Percentiles rank a stretch among this genome's conserved stretches.
Conservation (phyloP, 2,888 invertebrate genomes). For the Actias luna region DNA sequence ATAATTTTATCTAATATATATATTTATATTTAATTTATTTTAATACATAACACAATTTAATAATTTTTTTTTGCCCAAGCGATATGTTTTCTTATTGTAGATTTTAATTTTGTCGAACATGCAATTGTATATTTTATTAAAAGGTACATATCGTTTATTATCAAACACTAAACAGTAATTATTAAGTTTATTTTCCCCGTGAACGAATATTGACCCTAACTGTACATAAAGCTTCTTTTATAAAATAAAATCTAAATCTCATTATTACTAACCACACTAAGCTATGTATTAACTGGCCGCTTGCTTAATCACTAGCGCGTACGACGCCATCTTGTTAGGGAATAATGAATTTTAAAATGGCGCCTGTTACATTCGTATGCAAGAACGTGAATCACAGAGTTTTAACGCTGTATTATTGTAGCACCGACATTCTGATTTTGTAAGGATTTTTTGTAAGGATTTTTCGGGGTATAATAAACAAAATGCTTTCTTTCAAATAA, state of each 20-base stretch:
- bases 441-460: no score
- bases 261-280: constrained; percentile 70
- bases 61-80: constrained; percentile 68
- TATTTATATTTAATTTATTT: constrained; percentile 18
- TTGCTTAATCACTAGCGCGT: constrained; percentile 50
- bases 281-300: constrained; percentile 69
- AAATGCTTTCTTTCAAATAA: constrained; percentile 51
- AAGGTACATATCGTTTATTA: constrained; percentile 65
- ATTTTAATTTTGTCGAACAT: constrained; percentile 53
- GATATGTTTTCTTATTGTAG: constrained; percentile 80
- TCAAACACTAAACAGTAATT: constrained; percentile 77
- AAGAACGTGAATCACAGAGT: constrained; percentile 69
- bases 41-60: constrained; percentile 31
- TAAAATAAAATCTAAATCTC: constrained; percentile 75
- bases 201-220: constrained; percentile 70
- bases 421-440: constrained; percentile 28
- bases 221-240: constrained; percentile 76
- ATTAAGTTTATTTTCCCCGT: constrained; percentile 60
- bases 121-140: constrained; percentile 31
- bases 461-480: constrained; percentile 38
- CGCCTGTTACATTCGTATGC: constrained; percentile 41
- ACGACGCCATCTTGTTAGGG: constrained; percentile 53
- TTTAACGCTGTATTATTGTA: constrained; percentile 48
- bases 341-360: constrained; percentile 19
- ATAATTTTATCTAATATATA: constrained; percentile 27